Evolutionary conservation across 2,888 invertebrate genomes (phyloP).

Genomic region (Crossocerus cetratus): DNA sequence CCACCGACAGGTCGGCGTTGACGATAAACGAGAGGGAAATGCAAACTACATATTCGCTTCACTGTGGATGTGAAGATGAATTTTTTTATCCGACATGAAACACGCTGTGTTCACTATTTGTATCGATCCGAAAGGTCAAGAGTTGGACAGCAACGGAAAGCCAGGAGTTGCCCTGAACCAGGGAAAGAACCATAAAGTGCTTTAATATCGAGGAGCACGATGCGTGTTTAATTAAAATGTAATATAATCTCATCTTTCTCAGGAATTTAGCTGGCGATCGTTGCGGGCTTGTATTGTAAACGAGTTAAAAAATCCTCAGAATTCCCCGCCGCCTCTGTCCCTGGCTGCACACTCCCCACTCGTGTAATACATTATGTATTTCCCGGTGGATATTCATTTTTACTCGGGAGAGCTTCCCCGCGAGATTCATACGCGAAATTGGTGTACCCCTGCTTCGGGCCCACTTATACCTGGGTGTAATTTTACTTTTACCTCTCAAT

Average conservation of each 20-base stretch:
- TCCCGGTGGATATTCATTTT: neutral
- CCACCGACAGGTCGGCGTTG: too few species aligned
- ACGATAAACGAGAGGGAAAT: too few species aligned
- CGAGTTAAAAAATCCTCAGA: neutral
- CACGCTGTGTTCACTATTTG: too few species aligned
- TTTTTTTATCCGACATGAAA: too few species aligned
- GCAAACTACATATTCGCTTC: too few species aligned
- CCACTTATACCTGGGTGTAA: neutral
- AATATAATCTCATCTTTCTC: neutral
- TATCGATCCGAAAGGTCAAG: too few species aligned
- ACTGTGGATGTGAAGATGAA: too few species aligned
- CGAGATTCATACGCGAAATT: neutral
- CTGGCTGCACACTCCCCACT: neutral
- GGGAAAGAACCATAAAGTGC: too few species aligned
- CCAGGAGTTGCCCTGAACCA: too few species aligned
- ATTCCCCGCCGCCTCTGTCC: neutral
- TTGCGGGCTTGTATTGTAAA: neutral
- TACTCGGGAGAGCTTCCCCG: neutral
- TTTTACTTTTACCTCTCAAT: slow-evolving; percentile 1
- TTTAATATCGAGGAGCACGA: too few species aligned
- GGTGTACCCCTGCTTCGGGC: neutral
- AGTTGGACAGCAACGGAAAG: too few species aligned
- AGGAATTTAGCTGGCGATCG: neutral
- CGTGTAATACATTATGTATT: slow-evolving; percentile 1
- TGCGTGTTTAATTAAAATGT: neutral